These are phyloP conservation scores for Bombyx mori DNA, from an alignment of 1,140 invertebrate species.

Conservation along the genomic window DNA sequence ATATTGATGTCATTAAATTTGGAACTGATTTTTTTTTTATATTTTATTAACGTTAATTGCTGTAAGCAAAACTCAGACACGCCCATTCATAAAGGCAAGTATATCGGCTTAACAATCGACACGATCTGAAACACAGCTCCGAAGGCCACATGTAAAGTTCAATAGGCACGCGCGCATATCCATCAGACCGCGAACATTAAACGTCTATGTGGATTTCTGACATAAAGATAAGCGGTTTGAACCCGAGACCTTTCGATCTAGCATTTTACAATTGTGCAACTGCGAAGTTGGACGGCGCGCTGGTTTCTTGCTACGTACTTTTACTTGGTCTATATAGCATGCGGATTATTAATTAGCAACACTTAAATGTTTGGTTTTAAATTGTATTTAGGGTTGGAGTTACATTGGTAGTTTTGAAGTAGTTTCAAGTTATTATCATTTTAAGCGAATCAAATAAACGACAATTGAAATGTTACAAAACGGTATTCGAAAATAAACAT, in stretches of 20 bases:
- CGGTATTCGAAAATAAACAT: too few relatives aligned
- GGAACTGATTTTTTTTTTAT: neutral
- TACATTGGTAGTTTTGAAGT: constrained; percentile 1
- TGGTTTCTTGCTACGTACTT: neutral
- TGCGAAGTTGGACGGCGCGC: constrained; percentile 30
- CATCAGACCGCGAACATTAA: constrained; percentile 18
- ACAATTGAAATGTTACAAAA: too few relatives aligned
- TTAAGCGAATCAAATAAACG: too few relatives aligned
- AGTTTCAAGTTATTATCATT: too few relatives aligned
- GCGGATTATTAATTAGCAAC: too few relatives aligned
- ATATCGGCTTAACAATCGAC: too few relatives aligned
- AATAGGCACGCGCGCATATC: constrained; percentile 20
- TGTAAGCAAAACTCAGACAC: too few relatives aligned
- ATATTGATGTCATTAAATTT: too few relatives aligned
- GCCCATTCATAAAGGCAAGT: too few relatives aligned
- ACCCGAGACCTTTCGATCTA: constrained; percentile 55
- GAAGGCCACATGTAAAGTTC: constrained; percentile 13
- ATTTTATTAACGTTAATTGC: too few relatives aligned
- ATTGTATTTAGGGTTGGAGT: constrained; percentile 7
- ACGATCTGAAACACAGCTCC: too few relatives aligned
- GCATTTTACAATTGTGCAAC: constrained; percentile 57
- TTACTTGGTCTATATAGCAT: constrained; percentile 15
- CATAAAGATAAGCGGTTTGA: constrained; percentile 46
- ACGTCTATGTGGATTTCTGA: constrained; percentile 31
- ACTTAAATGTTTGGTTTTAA: too few relatives aligned